A percentile compares a stretch with the other conserved stretches of the same genome.
phyloP scores from a whole-genome alignment of 1,140 invertebrate species.

The Trachelipus rathkii region DNA sequence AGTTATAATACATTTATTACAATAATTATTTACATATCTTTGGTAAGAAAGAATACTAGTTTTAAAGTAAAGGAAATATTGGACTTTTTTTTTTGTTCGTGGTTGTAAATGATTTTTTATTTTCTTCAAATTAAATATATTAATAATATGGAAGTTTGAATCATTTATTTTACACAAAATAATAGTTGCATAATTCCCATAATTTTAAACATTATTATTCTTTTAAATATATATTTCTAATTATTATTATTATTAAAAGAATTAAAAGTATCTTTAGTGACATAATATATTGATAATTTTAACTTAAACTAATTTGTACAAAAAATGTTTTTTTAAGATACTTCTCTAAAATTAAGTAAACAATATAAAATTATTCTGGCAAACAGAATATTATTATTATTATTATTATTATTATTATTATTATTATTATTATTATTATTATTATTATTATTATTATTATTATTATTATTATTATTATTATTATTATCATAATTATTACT shows the following conservation, averaged over 20 bases:
- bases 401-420: background rate
- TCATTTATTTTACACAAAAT: background rate
- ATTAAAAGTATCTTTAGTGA: background rate
- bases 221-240: background rate
- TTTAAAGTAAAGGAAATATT: background rate
- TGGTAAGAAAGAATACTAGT: background rate
- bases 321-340: background rate
- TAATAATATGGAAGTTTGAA: no score
- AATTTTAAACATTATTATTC: background rate
- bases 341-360: background rate
- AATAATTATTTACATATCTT: constrained; percentile 10
- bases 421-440: background rate
- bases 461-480: background rate
- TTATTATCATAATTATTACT: background rate
- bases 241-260: background rate
- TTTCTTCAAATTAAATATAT: no score
- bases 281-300: background rate
- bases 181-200: background rate
- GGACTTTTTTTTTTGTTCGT: background rate
- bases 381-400: background rate
- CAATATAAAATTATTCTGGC: background rate
- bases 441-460: constrained; percentile 15
- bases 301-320: constrained; percentile 8
- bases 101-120: no score
- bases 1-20: constrained; percentile 3